Percentiles rank a stretch among this genome's conserved stretches.
These are phyloP conservation scores for Chymomyza procnemis DNA, from an alignment of 2,888 invertebrate species.

Conservation along the genomic window DNA sequence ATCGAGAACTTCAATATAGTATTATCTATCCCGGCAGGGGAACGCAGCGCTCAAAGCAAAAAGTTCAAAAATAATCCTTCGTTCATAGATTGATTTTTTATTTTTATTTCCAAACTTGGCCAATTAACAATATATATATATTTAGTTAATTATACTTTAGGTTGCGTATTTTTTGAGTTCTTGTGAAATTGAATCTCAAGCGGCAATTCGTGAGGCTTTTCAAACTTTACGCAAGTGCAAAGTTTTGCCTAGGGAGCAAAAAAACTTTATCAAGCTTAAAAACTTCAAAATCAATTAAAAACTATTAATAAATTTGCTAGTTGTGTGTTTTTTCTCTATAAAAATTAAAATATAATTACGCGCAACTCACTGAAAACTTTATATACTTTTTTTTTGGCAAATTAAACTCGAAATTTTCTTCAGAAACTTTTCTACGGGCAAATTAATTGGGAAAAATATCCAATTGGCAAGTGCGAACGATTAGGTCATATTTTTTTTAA, in stretches of 20 bases:
- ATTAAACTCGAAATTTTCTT: neutral
- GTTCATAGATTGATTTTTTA: too few relatives aligned
- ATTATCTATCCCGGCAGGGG: too few relatives aligned
- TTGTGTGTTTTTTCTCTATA: neutral
- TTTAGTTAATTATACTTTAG: neutral
- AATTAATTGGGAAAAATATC: neutral
- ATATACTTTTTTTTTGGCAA: neutral
- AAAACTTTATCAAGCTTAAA: neutral
- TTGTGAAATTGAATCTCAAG: too few relatives aligned
- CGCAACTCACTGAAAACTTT: neutral
- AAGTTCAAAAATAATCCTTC: too few relatives aligned
- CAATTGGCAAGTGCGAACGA: neutral
- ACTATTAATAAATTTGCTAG: neutral
- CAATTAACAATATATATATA: neutral
- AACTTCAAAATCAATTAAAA: neutral
- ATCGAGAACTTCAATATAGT: too few relatives aligned
- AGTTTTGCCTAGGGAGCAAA: neutral
- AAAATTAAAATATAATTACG: neutral
- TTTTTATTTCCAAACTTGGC: neutral
- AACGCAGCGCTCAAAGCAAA: too few relatives aligned
- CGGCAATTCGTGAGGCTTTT: neutral
- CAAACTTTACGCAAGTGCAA: neutral
- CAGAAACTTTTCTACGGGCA: neutral
- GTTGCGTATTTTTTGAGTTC: too few relatives aligned
- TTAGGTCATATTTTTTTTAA: neutral